Base-by-base conservation (phyloP, 2,113 vertebrate genomes). In the Rhegmatorhina hoffmannsi region DNA sequence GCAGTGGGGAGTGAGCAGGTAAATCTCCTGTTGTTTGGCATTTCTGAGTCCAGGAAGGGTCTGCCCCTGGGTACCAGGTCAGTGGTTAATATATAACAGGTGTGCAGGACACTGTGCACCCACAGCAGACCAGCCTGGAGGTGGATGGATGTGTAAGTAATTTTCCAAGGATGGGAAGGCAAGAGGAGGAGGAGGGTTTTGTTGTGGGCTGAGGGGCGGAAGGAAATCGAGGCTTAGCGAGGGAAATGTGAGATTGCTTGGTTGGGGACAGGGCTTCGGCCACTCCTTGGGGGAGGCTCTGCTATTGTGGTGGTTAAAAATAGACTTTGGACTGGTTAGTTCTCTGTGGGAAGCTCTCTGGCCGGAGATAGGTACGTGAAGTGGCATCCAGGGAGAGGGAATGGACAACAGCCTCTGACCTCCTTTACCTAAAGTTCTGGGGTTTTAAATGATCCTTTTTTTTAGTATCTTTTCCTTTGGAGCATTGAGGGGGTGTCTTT, bases 241-340 rank as follows among this genome's bases (percentile, higher is more conserved):
- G 83, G 90, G 92, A 95, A 96, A 95, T 18, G 59, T 86, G 92
- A 96, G 95, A 93, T 90, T 86, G 86, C 90, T 84, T 62, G 63
- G 68, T 80, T 95, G 91, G 83, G 93, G 86, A 94, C 55, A 78
- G 90, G 68, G 86, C 95, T 92, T 75, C 13, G 7, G 90, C 75
- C 20, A 12, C 86, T 91, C 78, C 92, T 96, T 47, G 12, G 36
- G 81, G 77, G 90, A 94, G 74, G 56, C 49, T 91, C 68, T 68
- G 95, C 95, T 94, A 96, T 93, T 95, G 95, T 95, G 89, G 83
- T 43, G 64, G 85, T 88, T 96, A 95, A 95, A 95, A 97, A 96
- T 94, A 97, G 92, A 62, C 83, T 83, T 92, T 62, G 92, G 94
- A 77, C 77, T 33, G 59, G 83, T 74, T 49, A 4, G 17, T 76